Conservation (phyloP, 30 jellyfish, hydroid and myxozoan genomes). For the Catostylus mosaicus region DNA sequence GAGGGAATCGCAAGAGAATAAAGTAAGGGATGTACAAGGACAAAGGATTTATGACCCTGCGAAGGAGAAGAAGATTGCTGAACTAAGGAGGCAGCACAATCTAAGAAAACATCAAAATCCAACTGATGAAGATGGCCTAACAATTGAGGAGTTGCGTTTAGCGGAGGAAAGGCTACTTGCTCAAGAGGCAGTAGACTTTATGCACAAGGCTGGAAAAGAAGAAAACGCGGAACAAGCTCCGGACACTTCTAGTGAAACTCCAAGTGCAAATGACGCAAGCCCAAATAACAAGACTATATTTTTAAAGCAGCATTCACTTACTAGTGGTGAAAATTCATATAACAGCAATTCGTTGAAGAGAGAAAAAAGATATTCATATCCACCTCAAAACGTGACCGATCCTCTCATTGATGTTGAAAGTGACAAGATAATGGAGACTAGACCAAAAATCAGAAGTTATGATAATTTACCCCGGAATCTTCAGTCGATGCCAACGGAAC, state of each 20-base stretch:
- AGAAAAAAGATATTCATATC: constrained; percentile 36
- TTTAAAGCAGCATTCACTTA: constrained; percentile 30
- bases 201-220: not conserved
- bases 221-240: not conserved
- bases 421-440: not conserved
- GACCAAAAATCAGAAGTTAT: not conserved
- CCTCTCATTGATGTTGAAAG: not conserved
- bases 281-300: constrained; percentile 22
- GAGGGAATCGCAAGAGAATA: constrained; percentile 80
- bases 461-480: not conserved
- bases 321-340: not conserved
- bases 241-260: not conserved
- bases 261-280: not conserved
- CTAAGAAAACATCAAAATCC: not conserved
- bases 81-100: constrained; percentile 61
- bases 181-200: constrained; percentile 27
- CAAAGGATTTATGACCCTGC: constrained; percentile 51
- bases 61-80: constrained; percentile 68
- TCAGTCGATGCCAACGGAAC: not conserved
- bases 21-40: not conserved
- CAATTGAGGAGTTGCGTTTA: constrained; percentile 54
- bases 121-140: constrained; percentile 1
- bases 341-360: not conserved
- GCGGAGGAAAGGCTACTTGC: constrained; percentile 61
- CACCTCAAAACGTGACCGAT: constrained; percentile 28